phyloP scores from a whole-genome alignment of 2,113 vertebrate species.

The Dryoscopus gambensis region DNA sequence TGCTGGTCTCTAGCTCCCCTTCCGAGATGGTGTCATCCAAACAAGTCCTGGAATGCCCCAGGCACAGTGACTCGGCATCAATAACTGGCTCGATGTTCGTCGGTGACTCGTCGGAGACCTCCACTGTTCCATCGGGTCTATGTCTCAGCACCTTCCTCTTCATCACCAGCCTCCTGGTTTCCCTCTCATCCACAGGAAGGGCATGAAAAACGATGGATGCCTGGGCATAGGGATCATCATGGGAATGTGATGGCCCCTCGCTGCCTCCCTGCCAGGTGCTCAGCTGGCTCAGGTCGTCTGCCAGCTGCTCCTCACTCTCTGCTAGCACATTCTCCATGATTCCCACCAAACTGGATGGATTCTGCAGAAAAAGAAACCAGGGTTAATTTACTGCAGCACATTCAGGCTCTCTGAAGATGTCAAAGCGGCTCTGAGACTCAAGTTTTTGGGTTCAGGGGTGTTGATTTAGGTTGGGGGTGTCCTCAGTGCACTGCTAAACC shows the following conservation, averaged over 20 bases:
- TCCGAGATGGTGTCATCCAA: neutral
- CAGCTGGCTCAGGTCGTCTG: neutral
- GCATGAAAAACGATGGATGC: neutral
- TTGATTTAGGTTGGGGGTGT: neutral
- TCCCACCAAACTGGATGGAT: neutral
- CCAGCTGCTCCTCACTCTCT: neutral
- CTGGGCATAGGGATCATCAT: constrained; percentile 6
- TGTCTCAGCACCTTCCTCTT: constrained; percentile 75
- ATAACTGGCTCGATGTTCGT: neutral
- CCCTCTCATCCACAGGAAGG: neutral
- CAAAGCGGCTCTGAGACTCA: neutral
- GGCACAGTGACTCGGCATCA: neutral
- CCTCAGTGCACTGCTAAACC: neutral
- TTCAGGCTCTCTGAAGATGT: neutral
- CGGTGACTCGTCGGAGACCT: constrained; percentile 46
- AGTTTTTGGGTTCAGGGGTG: neutral
- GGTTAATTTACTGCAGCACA: neutral
- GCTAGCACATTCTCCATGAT: neutral
- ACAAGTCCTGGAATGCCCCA: neutral
- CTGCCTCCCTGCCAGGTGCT: neutral
- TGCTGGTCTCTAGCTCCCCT: neutral
- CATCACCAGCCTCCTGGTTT: constrained; percentile 16
- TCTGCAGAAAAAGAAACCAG: constrained; percentile 33
- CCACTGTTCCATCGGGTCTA: constrained; percentile 51
- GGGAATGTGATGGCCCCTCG: neutral